Evolutionary conservation across 2,888 invertebrate genomes (phyloP).

Genomic region (Erebia aethiops): DNA sequence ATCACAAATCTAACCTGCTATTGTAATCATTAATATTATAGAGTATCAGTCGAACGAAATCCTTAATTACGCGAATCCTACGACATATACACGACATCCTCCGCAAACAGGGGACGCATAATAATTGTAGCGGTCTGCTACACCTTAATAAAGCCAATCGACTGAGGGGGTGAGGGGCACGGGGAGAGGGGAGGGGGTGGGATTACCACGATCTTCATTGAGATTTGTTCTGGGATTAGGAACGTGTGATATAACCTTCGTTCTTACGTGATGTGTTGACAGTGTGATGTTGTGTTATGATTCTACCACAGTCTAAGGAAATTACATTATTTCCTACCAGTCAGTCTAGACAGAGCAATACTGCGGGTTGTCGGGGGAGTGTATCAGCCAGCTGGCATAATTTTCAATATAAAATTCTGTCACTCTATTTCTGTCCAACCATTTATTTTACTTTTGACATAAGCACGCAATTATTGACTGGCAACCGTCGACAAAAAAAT

Average conservation of each 20-base stretch:
- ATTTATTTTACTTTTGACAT: too few relatives aligned
- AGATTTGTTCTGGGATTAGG: slow-evolving; percentile 82
- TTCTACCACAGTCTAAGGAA: neutral
- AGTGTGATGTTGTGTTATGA: slow-evolving; percentile 11
- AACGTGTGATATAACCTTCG: slow-evolving; percentile 71
- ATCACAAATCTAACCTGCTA: neutral
- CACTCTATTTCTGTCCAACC: too few relatives aligned
- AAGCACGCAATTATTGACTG: too few relatives aligned
- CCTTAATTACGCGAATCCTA: slow-evolving; percentile 80
- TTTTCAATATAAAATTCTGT: too few relatives aligned
- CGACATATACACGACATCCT: slow-evolving; percentile 76
- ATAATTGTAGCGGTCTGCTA: slow-evolving; percentile 83
- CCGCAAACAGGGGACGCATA: slow-evolving; percentile 82
- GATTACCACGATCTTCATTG: slow-evolving; percentile 80
- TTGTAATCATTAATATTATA: slow-evolving; percentile 13
- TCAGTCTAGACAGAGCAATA: too few relatives aligned
- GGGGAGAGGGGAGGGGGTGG: slow-evolving; percentile 57
- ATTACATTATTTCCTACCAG: too few relatives aligned
- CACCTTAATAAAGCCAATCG: slow-evolving; percentile 83
- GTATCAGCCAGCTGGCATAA: too few relatives aligned
- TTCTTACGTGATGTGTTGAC: slow-evolving; percentile 28
- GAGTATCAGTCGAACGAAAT: slow-evolving; percentile 54
- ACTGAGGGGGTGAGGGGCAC: slow-evolving; percentile 56
- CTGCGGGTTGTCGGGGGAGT: too few relatives aligned
- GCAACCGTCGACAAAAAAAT: too few relatives aligned